Conservation (phyloP, 2,113 vertebrate species). For the Pteruthius melanotis region DNA sequence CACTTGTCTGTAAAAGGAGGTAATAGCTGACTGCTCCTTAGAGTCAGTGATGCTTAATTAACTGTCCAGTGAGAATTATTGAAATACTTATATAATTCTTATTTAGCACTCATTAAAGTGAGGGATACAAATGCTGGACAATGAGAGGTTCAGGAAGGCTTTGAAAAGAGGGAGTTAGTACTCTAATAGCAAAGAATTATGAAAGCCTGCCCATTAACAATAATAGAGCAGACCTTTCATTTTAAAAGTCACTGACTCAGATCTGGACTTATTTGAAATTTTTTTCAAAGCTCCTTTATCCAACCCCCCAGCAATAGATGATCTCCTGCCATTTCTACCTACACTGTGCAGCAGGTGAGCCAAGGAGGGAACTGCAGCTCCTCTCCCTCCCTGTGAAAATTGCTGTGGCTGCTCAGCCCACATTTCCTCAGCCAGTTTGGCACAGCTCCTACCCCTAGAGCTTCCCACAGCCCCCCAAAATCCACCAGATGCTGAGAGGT, state of each 20-base stretch:
- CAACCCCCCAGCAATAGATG: not conserved
- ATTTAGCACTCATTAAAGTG: conserved; percentile 78
- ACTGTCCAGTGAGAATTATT: conserved; percentile 78
- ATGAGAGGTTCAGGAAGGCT: conserved; percentile 65
- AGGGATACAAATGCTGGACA: conserved; percentile 75
- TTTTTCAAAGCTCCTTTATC: conserved; percentile 49
- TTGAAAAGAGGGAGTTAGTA: conserved; percentile 65
- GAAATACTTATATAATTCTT: conserved; percentile 78
- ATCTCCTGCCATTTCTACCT: not conserved
- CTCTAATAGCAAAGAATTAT: conserved; percentile 65
- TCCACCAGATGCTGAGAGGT: fast-evolving
- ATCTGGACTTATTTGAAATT: conserved; percentile 67
- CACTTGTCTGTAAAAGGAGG: conserved; percentile 75
- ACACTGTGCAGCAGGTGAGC: not conserved
- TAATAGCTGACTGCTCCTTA: conserved; percentile 75
- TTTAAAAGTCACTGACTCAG: conserved; percentile 69
- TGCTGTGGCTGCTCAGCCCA: not conserved
- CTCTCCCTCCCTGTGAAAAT: not conserved
- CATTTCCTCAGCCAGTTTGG: not conserved
- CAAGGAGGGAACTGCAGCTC: not conserved
- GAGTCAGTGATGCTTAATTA: conserved; percentile 76
- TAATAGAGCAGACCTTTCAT: conserved; percentile 68
- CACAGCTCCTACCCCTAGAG: not conserved
- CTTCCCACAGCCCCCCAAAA: not conserved
- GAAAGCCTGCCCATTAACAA: conserved; percentile 66